Percentiles rank a stretch among this genome's conserved stretches.
Evolutionary conservation across 2,113 vertebrate species (phyloP).

Genomic region (Halcyon malimbica): DNA sequence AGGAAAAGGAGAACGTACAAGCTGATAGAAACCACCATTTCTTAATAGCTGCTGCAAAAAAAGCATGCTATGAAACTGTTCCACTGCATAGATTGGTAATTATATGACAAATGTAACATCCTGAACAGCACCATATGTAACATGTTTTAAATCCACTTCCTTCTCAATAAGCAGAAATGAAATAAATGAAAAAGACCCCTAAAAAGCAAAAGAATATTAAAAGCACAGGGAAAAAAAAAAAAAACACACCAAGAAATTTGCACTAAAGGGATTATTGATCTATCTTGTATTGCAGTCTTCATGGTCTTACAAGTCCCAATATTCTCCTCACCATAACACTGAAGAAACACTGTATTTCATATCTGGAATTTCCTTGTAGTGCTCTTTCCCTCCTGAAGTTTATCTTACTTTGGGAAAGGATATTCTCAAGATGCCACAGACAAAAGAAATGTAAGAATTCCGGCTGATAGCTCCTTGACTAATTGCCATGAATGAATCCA

Average conservation of each 20-base stretch:
- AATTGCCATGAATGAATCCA: slow-evolving; percentile 17
- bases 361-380: not conserved
- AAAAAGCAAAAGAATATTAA: not conserved
- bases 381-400: not conserved
- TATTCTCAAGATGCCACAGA: slow-evolving; percentile 30
- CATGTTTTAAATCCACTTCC: not conserved
- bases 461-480: slow-evolving; percentile 33
- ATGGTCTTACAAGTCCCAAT: not conserved
- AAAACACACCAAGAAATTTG: not conserved
- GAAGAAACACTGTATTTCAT: not conserved
- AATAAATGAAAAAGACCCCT: not conserved
- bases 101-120: not conserved
- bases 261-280: not conserved
- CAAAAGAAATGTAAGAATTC: slow-evolving; percentile 36
- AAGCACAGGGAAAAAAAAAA: not conserved
- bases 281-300: not conserved
- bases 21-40: not conserved
- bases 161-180: not conserved
- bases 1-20: not conserved
- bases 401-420: not conserved
- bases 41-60: not conserved
- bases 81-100: not conserved
- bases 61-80: not conserved
- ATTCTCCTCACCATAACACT: not conserved
- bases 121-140: not conserved